Conservation (phyloP, 2,888 invertebrate species). For the Archaeoteleia sp. region DNA sequence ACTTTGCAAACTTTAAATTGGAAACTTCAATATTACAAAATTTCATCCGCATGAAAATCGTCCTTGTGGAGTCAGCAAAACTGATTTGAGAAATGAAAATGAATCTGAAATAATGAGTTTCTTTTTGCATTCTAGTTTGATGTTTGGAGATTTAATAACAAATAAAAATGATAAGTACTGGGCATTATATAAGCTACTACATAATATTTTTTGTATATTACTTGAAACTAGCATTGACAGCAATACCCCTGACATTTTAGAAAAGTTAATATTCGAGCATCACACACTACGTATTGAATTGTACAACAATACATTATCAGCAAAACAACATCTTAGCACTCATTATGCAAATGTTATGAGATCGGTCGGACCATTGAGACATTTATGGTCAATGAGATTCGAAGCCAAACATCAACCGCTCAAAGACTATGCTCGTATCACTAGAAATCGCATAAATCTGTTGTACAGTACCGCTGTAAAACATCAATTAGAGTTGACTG, state of each 20-base stretch:
- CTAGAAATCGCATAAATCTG: background rate
- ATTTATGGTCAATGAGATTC: slow-evolving; percentile 1
- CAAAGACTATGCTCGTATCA: slow-evolving; percentile 2
- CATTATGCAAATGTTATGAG: slow-evolving; percentile 1
- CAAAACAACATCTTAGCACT: slow-evolving; percentile 4
- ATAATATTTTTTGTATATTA: too few relatives aligned
- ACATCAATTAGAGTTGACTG: slow-evolving; percentile 1
- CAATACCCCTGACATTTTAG: slow-evolving; percentile 4
- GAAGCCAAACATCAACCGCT: slow-evolving; percentile 2
- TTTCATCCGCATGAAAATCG: slow-evolving; percentile 20
- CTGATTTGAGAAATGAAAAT: slow-evolving; percentile 9
- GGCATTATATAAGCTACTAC: slow-evolving; percentile 14
- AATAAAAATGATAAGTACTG: slow-evolving; percentile 11
- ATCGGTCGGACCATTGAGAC: background rate
- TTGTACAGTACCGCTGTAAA: background rate
- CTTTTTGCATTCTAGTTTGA: too few relatives aligned
- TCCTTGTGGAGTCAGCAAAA: slow-evolving; percentile 1
- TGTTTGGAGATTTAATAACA: slow-evolving; percentile 6
- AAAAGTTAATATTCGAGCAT: slow-evolving; percentile 1
- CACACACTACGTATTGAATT: slow-evolving; percentile 14
- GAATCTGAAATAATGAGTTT: slow-evolving; percentile 11
- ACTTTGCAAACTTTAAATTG: slow-evolving; percentile 5
- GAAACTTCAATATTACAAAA: slow-evolving; percentile 13
- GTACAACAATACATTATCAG: slow-evolving; percentile 8
- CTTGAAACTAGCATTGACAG: slow-evolving; percentile 10